Evolutionary conservation across 2,888 invertebrate genomes (phyloP).

Genomic region (Platycnemis pennipes): DNA sequence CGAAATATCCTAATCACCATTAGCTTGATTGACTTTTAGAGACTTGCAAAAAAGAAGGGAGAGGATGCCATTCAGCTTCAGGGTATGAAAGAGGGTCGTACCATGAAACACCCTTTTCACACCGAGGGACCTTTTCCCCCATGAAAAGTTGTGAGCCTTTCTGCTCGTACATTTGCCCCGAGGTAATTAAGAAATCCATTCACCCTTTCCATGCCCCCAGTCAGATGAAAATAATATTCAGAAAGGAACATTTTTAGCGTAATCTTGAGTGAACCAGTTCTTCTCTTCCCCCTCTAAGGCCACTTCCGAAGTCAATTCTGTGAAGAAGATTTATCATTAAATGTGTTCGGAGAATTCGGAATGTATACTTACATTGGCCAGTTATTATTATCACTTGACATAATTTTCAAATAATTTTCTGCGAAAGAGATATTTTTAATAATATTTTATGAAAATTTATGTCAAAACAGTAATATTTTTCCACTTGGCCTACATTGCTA

Average conservation of each 20-base stretch:
- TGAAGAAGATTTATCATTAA: neutral
- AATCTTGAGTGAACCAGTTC: neutral
- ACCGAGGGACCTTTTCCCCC: neutral
- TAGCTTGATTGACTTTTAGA: constrained; percentile 14
- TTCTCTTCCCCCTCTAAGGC: neutral
- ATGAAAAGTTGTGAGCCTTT: constrained; percentile 16
- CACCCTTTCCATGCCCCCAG: neutral
- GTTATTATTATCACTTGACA: neutral
- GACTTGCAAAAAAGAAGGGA: neutral
- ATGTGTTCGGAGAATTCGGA: neutral
- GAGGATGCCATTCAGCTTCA: neutral
- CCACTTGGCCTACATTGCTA: too few relatives aligned
- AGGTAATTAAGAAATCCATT: constrained; percentile 36
- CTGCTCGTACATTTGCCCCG: neutral
- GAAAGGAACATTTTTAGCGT: neutral
- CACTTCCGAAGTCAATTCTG: too few relatives aligned
- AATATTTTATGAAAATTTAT: too few relatives aligned
- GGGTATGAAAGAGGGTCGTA: neutral
- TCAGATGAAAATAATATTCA: neutral
- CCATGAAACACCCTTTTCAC: neutral
- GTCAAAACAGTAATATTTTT: too few relatives aligned
- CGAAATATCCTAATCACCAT: constrained; percentile 22
- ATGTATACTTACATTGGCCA: neutral
- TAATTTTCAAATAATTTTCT: too few relatives aligned
- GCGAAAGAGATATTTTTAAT: too few relatives aligned